Evolutionary conservation across 2,888 invertebrate species (phyloP).

Genomic region (Spisula solida): DNA sequence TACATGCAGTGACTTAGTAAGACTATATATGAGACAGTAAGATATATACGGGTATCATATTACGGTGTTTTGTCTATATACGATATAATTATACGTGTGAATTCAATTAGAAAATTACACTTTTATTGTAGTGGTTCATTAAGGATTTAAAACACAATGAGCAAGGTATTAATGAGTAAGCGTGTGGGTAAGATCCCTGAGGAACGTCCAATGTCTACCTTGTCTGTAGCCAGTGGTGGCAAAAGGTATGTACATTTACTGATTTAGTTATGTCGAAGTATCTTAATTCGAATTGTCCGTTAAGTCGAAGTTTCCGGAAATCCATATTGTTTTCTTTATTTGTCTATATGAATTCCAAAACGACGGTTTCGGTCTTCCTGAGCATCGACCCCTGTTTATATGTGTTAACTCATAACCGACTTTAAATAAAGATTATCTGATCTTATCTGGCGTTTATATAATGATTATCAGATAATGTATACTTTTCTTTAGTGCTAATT

Average conservation of each 20-base stretch:
- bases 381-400: too few species aligned
- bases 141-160: constrained; percentile 28
- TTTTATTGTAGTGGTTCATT: not conserved
- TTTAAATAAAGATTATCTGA: too few species aligned
- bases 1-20: not conserved
- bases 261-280: not conserved
- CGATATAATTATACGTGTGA: not conserved
- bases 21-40: not conserved
- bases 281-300: too few species aligned
- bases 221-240: constrained; percentile 58
- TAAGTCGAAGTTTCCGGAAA: too few species aligned
- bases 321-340: too few species aligned
- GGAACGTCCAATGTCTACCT: constrained; percentile 67
- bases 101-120: not conserved
- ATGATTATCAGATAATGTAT: too few species aligned
- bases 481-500: too few species aligned
- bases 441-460: too few species aligned
- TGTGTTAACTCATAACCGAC: too few species aligned
- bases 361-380: too few species aligned
- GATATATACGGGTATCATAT: not conserved
- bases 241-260: constrained; percentile 39
- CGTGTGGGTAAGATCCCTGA: constrained; percentile 55
- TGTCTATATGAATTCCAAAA: too few species aligned
- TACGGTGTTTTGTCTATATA: not conserved
- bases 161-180: constrained; percentile 48